Base-by-base conservation (phyloP, 2,888 invertebrate species). In the Halictus ligatus region DNA sequence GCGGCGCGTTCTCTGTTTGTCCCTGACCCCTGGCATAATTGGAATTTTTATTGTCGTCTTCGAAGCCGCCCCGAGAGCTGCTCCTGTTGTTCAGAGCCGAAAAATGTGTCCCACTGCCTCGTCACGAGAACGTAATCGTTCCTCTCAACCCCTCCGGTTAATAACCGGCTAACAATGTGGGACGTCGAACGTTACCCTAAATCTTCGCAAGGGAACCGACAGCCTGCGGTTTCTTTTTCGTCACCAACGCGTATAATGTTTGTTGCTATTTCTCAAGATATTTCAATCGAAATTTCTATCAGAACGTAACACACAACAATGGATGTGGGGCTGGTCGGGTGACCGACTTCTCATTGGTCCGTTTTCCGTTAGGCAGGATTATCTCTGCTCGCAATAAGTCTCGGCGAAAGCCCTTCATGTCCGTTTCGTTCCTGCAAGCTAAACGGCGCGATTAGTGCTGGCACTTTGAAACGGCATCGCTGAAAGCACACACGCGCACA, bases 11-110 rank as follows among this genome's bases (percentile, higher is more conserved):
- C 74, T 77, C 77, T 78, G 77, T 83, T 77, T 54, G 77, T 67
- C 46, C 29, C 60, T 60, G 60, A 40, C 43, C 67, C 64, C 43
- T 50, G 74, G 29, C 25, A 78, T 83, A 84, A 84, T 84, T 83
- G 50, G 50, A 77, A 25, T 54, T 46, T 67, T 35, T 29, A 35
- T n/a, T 54, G 40, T 75, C 40, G 71, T 35, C 67, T 25, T 18
- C 43, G 64, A 67, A 58, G n/a, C 18, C 18, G n/a, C n/a, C 54
- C n/a, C 54, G 54, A 58, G 54, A 58, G 54, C 54, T 8, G 46
- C 12, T 58, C 10, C 54, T n/a, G 10, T n/a, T 50, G 7, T 7
- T 50, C 50, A 2, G 7, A 6, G 50, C 7, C 7, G 54, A 21
- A 21, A 54, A 54, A 21, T 54, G 21, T 54, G 21, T 54, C 54